Percentiles rank a stretch among this genome's conserved stretches.
Evolutionary conservation across 1,140 invertebrate species (phyloP).

Genomic region (Rhagoletis pomonella): DNA sequence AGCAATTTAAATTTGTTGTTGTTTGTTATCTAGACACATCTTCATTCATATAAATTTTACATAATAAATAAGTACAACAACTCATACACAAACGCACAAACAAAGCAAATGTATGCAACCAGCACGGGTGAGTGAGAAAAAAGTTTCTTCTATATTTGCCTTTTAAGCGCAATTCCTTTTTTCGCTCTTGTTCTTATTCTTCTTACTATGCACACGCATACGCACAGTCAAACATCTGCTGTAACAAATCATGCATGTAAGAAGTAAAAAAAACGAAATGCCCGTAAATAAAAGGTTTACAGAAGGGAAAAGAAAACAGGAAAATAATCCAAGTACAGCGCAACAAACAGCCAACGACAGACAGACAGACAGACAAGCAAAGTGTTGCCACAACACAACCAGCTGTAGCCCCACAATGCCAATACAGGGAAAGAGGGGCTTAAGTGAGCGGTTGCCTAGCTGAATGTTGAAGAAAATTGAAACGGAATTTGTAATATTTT

Average conservation of each 20-base stretch:
- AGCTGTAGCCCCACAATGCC: background rate
- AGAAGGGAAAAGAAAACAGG: too few species aligned
- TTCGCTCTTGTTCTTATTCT: too few species aligned
- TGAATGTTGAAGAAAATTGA: background rate
- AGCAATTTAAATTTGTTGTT: slow-evolving; percentile 49
- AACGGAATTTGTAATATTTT: slow-evolving; percentile 15
- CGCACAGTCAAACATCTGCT: background rate
- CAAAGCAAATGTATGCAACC: background rate
- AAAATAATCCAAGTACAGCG: background rate
- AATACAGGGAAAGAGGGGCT: background rate
- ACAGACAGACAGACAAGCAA: background rate
- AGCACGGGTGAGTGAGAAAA: background rate
- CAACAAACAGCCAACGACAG: background rate
- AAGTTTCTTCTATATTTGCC: too few species aligned
- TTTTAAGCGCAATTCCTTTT: too few species aligned
- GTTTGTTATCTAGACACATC: slow-evolving; percentile 40
- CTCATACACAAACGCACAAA: background rate
- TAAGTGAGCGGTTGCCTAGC: background rate
- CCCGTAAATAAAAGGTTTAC: background rate
- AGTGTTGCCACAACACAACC: slow-evolving; percentile 11
- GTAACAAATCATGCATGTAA: background rate
- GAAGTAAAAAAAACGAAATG: background rate
- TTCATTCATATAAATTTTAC: slow-evolving; percentile 45
- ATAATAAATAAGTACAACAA: slow-evolving; percentile 46
- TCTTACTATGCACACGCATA: background rate